phyloP scores from a whole-genome alignment of 2,888 invertebrate genomes.

The Lasius fuliginosus region DNA sequence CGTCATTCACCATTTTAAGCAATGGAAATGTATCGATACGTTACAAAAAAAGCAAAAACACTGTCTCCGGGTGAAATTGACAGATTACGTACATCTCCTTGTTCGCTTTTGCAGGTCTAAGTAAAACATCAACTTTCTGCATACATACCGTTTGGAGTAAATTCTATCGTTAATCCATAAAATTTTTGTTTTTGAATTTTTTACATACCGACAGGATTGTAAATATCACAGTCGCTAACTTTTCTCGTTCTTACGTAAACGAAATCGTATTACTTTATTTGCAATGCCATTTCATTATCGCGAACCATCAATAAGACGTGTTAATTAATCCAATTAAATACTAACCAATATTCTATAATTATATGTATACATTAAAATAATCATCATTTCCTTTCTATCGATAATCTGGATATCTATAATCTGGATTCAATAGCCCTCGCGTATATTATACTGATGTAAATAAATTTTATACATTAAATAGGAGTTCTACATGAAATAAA shows the following conservation, averaged over 20 bases:
- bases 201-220: background rate
- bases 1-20: conserved; percentile 68
- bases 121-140: conserved; percentile 60
- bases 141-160: conserved; percentile 30
- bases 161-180: conserved; percentile 10
- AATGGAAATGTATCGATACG: conserved; percentile 53
- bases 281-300: conserved; percentile 32
- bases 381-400: background rate
- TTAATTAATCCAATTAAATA: conserved; percentile 25
- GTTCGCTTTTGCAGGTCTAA: conserved; percentile 64
- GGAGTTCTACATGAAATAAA: background rate
- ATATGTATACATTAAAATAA: conserved; percentile 22
- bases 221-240: background rate
- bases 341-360: conserved; percentile 5
- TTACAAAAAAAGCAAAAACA: conserved; percentile 45
- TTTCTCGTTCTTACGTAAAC: conserved; percentile 40
- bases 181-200: conserved; percentile 33
- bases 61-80: conserved; percentile 69
- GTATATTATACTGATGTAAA: background rate
- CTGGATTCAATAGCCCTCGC: background rate
- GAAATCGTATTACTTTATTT: conserved; percentile 24
- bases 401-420: background rate
- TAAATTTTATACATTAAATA: background rate
- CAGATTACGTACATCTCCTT: conserved; percentile 74
- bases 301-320: conserved; percentile 13